phyloP scores from a whole-genome alignment of 2,113 vertebrate genomes.

The Montifringilla adamsi region DNA sequence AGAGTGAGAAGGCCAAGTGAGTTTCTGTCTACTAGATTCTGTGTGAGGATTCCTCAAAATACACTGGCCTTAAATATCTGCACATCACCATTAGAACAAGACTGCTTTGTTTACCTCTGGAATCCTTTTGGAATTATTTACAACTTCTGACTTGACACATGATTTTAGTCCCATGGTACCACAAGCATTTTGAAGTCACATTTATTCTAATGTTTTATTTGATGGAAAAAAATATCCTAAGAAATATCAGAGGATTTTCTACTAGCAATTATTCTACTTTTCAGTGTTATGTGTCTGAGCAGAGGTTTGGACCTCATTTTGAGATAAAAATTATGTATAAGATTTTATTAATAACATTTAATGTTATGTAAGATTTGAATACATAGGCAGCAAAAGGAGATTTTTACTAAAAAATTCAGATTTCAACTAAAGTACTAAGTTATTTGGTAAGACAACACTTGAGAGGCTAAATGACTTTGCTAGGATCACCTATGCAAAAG shows the following conservation, averaged over 20 bases:
- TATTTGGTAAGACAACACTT: neutral
- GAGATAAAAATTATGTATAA: neutral
- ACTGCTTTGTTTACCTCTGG: neutral
- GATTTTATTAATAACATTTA: neutral
- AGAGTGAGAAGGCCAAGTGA: neutral
- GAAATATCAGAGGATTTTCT: neutral
- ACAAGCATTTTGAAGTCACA: neutral
- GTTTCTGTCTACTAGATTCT: neutral
- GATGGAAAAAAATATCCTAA: neutral
- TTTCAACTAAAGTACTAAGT: neutral
- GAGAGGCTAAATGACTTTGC: neutral
- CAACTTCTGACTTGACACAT: neutral
- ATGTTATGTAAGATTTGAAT: neutral
- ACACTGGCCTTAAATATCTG: neutral
- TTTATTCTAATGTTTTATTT: neutral
- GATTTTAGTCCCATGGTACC: neutral
- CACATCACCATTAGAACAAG: neutral
- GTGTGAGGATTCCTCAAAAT: neutral
- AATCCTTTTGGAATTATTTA: neutral
- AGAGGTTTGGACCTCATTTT: neutral
- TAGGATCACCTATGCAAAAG: neutral
- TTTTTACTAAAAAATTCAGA: neutral
- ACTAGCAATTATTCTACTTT: neutral
- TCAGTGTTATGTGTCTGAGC: neutral
- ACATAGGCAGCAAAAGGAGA: neutral